Base-by-base conservation (phyloP, 2,113 vertebrate genomes). In the Oophaga pumilio region DNA sequence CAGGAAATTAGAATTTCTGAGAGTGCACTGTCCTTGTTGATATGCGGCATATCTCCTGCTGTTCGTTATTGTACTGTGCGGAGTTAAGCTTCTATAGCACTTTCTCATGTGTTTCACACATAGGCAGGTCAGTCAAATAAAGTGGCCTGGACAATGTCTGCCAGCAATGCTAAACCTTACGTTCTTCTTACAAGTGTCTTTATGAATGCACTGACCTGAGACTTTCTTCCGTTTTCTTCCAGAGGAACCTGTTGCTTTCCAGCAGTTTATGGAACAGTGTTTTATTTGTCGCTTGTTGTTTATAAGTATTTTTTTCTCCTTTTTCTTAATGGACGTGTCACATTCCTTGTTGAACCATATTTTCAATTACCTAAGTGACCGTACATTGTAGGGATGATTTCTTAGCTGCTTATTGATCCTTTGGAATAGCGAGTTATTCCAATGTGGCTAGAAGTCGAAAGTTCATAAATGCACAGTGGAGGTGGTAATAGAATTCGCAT, bases 111-210 rank as follows among this genome's bases (percentile, higher is more conserved):
- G 83, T 85, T 85, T 85, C 56, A 59, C 56, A 85, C 83, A 85
- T 76, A 85, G 52, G 56, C 83, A 76, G 83, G 69, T 85, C 68
- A 84, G 68, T 68, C 68, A 73, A 56, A 56, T 84, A 24, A 59
- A 57, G 68, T 71, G 82, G 82, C 82, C 82, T 85, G 83, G 83
- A 85, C 52, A 76, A 15, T 85, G 68, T 85, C 83, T 85, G 68
- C 11, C 71, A 74, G 18, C 69, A 57, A 50, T 28, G 57, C 24
- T 52, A 49, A 57, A 76, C 26, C 49, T 10, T 52, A 71, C 20
- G 52, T 14, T 71, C 66, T 50, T 22, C 50, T 80, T 18, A 68
- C 64, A 80, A 80, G 22, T 73, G 66, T 81, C 85, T 81, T 87
- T 81, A 87, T 81, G 73, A 80, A 28, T 24, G 26, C 20, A 71